Percentiles rank a stretch among this genome's conserved stretches.
Conservation (phyloP, 2,113 vertebrate species). For the Stercorarius parasiticus region DNA sequence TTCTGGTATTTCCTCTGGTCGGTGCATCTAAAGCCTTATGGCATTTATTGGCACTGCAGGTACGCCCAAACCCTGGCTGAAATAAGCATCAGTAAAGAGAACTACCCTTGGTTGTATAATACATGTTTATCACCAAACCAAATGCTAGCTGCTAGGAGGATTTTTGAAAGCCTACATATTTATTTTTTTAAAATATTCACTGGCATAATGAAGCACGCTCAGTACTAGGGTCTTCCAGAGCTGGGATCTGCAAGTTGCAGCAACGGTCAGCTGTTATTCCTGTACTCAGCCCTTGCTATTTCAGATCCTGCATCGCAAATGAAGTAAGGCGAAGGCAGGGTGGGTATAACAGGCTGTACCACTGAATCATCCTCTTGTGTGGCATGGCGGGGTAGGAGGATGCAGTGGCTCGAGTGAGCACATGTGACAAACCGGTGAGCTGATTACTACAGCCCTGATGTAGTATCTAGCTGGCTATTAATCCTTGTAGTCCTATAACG, state of each 20-base stretch:
- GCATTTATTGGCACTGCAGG: background rate
- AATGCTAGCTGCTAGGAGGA: background rate
- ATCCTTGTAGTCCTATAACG: conserved; percentile 49
- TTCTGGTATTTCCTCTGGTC: background rate
- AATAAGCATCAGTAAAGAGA: background rate
- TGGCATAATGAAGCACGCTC: background rate
- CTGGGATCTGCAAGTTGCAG: background rate
- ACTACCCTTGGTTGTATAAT: background rate
- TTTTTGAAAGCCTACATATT: background rate
- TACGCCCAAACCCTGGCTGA: background rate
- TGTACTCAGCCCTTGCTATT: background rate
- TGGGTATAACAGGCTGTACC: background rate
- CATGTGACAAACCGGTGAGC: conserved; percentile 6
- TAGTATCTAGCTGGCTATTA: background rate
- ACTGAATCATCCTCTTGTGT: background rate
- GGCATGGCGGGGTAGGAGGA: background rate
- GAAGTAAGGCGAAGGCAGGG: background rate
- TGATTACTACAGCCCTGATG: background rate
- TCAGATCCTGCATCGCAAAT: background rate
- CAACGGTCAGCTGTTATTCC: background rate
- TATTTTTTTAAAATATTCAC: rapidly evolving
- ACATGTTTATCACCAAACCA: background rate
- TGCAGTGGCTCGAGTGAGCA: background rate
- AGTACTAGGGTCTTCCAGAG: background rate
- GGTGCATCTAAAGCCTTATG: background rate